A percentile compares a stretch with the other conserved stretches of the same genome.
These are phyloP conservation scores for Drosophila nigricruria DNA, from an alignment of 2,888 invertebrate genomes.

Conservation along the genomic window DNA sequence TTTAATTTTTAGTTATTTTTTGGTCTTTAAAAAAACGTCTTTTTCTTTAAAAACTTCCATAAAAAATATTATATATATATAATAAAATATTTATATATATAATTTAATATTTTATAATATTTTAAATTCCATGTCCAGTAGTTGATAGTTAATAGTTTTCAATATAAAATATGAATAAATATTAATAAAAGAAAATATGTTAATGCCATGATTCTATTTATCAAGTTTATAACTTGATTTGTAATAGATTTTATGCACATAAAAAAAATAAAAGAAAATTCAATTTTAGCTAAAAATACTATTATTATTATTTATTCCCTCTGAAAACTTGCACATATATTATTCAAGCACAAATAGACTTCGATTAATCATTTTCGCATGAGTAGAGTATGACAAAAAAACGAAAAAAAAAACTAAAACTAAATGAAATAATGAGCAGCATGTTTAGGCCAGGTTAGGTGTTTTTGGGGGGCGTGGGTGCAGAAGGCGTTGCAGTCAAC, in stretches of 20 bases:
- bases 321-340: background rate
- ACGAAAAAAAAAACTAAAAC: background rate
- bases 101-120: background rate
- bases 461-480: slow-evolving; percentile 67
- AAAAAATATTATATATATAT: background rate
- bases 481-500: slow-evolving; percentile 44
- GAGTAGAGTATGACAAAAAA: slow-evolving; percentile 46
- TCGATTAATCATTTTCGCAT: background rate
- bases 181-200: too few species aligned
- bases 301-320: background rate
- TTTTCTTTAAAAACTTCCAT: too few species aligned
- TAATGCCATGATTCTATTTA: too few species aligned
- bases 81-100: background rate
- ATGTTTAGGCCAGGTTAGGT: slow-evolving; percentile 37
- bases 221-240: too few species aligned
- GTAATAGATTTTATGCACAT: too few species aligned
- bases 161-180: too few species aligned
- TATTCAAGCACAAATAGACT: background rate
- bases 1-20: too few species aligned
- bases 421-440: slow-evolving; percentile 62
- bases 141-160: too few species aligned
- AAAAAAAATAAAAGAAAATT: too few species aligned
- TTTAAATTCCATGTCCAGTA: background rate
- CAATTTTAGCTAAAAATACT: too few species aligned
- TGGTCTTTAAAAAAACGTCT: too few species aligned